A percentile compares a stretch with the other conserved stretches of the same genome.
phyloP scores from a whole-genome alignment of 1,140 invertebrate genomes.

The Drosophila paulistorum region DNA sequence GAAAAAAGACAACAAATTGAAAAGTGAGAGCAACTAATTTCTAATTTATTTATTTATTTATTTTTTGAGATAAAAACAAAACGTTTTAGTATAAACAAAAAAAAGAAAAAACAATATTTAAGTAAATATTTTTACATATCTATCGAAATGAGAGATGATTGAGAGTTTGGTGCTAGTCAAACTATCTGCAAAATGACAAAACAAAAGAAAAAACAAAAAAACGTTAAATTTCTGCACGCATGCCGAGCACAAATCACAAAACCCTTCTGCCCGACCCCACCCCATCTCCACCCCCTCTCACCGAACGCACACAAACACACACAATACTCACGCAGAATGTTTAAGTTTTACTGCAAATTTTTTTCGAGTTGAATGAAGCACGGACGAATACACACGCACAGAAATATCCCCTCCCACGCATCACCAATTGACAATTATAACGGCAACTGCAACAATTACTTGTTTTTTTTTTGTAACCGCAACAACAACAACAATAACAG shows the following conservation, averaged over 20 bases:
- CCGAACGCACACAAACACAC: slow-evolving; percentile 18
- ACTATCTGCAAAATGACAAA: slow-evolving; percentile 74
- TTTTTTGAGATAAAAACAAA: slow-evolving; percentile 27
- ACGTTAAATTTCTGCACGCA: slow-evolving; percentile 53
- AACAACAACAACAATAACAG: slow-evolving; percentile 39
- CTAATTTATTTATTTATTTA: slow-evolving; percentile 59
- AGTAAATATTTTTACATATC: slow-evolving; percentile 61
- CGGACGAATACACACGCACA: slow-evolving; percentile 40
- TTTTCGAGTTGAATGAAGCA: slow-evolving; percentile 58
- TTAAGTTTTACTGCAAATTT: slow-evolving; percentile 39
- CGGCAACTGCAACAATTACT: slow-evolving; percentile 36
- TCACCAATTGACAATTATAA: slow-evolving; percentile 47
- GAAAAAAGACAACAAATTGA: slow-evolving; percentile 25
- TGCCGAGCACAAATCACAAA: slow-evolving; percentile 32
- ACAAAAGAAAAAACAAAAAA: slow-evolving; percentile 20
- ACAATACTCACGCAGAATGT: slow-evolving; percentile 37
- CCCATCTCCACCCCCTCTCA: slow-evolving; percentile 22
- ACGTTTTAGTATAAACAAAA: slow-evolving; percentile 34
- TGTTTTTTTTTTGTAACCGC: slow-evolving; percentile 17
- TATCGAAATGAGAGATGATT: slow-evolving; percentile 54
- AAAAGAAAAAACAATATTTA: slow-evolving; percentile 53
- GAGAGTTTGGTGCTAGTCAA: slow-evolving; percentile 82
- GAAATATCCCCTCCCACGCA: slow-evolving; percentile 2
- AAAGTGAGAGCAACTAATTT: slow-evolving; percentile 32
- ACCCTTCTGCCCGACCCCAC: not conserved